Evolutionary conservation across 1,140 invertebrate genomes (phyloP).

Genomic region (Agrilus planipennis): DNA sequence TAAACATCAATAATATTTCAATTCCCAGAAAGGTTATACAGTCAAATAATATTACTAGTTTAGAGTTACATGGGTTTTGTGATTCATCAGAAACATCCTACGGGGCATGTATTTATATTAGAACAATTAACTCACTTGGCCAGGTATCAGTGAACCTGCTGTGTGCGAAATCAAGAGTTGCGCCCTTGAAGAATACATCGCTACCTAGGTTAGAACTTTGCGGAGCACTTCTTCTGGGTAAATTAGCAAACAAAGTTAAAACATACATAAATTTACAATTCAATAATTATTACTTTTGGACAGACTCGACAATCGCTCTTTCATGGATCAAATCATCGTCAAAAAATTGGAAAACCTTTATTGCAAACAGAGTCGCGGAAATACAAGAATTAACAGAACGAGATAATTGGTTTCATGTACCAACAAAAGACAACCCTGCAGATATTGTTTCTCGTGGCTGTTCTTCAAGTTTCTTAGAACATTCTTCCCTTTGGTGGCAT

Average conservation of each 20-base stretch:
- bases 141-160: conserved; percentile 1
- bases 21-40: conserved; percentile 3
- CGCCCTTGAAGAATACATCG: conserved; percentile 26
- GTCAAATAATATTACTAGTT: background rate
- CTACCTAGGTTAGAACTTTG: conserved; percentile 21
- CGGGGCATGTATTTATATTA: conserved; percentile 18
- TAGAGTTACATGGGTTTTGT: background rate
- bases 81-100: conserved; percentile 8
- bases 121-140: conserved; percentile 8
- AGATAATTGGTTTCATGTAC: conserved; percentile 8
- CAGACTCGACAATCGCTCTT: conserved; percentile 20
- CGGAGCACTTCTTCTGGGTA: conserved; percentile 14
- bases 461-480: too few relatives aligned
- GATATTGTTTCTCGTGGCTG: too few relatives aligned
- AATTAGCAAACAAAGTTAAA: conserved; percentile 9
- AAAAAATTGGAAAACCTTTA: conserved; percentile 18
- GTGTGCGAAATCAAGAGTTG: conserved; percentile 20
- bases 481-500: too few relatives aligned
- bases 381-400: conserved; percentile 21
- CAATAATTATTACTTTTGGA: conserved; percentile 10
- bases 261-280: background rate
- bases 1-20: background rate
- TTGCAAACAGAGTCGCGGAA: conserved; percentile 24
- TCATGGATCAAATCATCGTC: conserved; percentile 19
- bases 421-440: conserved; percentile 20